phyloP scores from a whole-genome alignment of 2,888 invertebrate species.

The Conops quadrifasciatus region DNA sequence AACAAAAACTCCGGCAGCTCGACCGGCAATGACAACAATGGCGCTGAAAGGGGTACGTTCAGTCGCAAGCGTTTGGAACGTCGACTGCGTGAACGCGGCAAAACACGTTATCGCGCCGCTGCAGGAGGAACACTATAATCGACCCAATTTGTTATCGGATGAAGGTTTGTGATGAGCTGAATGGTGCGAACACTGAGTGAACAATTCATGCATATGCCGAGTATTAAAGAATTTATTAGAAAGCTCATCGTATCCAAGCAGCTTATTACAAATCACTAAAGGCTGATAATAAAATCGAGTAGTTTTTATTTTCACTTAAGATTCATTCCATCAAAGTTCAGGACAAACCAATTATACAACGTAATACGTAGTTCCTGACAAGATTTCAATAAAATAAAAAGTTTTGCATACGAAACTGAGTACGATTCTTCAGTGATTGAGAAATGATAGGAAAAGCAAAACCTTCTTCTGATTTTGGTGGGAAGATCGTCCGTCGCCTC shows the following conservation, averaged over 20 bases:
- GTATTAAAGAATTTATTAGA: neutral
- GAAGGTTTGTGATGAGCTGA: slow-evolving; percentile 51
- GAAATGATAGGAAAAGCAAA: neutral
- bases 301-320: neutral
- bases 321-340: neutral
- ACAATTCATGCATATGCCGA: neutral
- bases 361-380: neutral
- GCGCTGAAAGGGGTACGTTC: slow-evolving; percentile 38
- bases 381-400: neutral
- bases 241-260: slow-evolving; percentile 34
- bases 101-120: slow-evolving; percentile 42
- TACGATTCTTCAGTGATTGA: slow-evolving; percentile 18
- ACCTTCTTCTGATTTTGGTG: too few relatives aligned
- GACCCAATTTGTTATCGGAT: neutral
- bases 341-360: slow-evolving; percentile 4
- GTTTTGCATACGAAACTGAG: slow-evolving; percentile 14
- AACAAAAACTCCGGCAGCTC: slow-evolving; percentile 46
- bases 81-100: slow-evolving; percentile 43
- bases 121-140: neutral
- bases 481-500: too few relatives aligned
- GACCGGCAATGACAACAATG: slow-evolving; percentile 51
- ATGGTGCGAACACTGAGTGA: slow-evolving; percentile 18
- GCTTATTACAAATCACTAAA: slow-evolving; percentile 45
- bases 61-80: slow-evolving; percentile 45
- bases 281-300: slow-evolving; percentile 29